A percentile compares a stretch with the other conserved stretches of the same genome.
These are phyloP conservation scores for Alectoris magna DNA, from an alignment of 2,797 vertebrate species.

Conservation along the genomic window DNA sequence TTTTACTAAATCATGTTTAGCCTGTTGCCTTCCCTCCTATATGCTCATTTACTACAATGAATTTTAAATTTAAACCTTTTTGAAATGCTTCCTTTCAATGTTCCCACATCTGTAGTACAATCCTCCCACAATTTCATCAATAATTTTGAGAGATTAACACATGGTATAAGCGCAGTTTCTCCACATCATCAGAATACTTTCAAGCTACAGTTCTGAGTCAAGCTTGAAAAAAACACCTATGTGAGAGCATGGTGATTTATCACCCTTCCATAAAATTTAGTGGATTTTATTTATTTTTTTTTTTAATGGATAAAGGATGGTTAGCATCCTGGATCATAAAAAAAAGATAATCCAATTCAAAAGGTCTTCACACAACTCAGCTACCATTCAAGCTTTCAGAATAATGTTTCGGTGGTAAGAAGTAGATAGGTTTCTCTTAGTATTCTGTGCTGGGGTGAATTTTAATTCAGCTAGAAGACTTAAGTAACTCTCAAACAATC, in stretches of 20 bases:
- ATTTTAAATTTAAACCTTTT: slow-evolving; percentile 37
- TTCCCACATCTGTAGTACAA: neutral
- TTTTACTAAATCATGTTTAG: slow-evolving; percentile 61
- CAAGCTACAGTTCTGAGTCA: neutral
- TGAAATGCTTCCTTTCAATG: neutral
- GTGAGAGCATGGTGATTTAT: slow-evolving; percentile 17
- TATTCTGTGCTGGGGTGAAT: neutral
- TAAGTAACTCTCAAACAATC: neutral
- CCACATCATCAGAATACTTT: slow-evolving; percentile 4
- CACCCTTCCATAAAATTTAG: neutral
- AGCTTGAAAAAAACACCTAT: neutral
- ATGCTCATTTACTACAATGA: slow-evolving; percentile 31
- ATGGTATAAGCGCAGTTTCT: neutral
- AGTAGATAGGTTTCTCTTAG: neutral
- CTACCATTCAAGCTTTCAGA: neutral
- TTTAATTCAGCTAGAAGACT: neutral
- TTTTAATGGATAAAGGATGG: neutral
- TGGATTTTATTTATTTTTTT: neutral
- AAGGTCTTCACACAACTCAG: neutral
- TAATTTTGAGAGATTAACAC: neutral
- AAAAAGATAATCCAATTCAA: neutral
- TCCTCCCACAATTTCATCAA: neutral
- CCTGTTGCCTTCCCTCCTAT: slow-evolving; percentile 42
- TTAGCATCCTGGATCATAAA: neutral
- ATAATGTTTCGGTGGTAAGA: neutral